Evolutionary conservation across 1,140 invertebrate species (phyloP), one percentile per base, ranked within the genome.

Genomic region (Metopolophium dirhodum): DNA sequence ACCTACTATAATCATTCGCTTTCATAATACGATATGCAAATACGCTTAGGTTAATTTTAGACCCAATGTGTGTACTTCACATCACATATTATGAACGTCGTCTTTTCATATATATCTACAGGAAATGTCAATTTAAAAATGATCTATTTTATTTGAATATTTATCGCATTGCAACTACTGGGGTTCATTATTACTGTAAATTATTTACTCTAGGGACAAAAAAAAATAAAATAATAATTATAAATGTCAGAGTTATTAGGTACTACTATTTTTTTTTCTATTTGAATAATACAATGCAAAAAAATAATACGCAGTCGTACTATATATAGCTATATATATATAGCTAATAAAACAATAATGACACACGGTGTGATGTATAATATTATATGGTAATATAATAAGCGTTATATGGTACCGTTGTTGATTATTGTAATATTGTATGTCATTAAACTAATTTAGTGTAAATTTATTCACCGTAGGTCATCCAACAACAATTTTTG

Each of bases 61-160:
- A 57, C 30, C 35, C 6, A 4, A 0, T 14, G 54, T 90, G n/a
- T 90, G 14, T 41, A 68, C n/a, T 68, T 68, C 14, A 45, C 35
- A 68, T 68, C 7, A 18, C n/a, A 47, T 41, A 41, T 41, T 45
- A 2, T 11, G 41, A n/a, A 49, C 23, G 35, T 23, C 49, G 3
- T 89, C 14, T 41, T 57, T 57, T 57, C 47, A 83, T 83, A 82
- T 45, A 83, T 37, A 82, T 37, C 1, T 87, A 57, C 45, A 68
- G 51, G 49, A 57, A 89, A 89, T 30, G 37, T 61, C 61, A 45
- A 68, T 68, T 90, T 90, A 90, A 90, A 90, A 68, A 45, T 14
- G 45, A 90, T 90, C 54, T 61, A 45, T 90, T 68, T n/a, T 45
- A 90, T 90, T 90, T 90, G 57, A 68, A 68, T 90, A 90, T 45